These are phyloP conservation scores for Paramormyrops hopkinsi DNA, from an alignment of 2,797 vertebrate genomes.

Conservation along the genomic window DNA sequence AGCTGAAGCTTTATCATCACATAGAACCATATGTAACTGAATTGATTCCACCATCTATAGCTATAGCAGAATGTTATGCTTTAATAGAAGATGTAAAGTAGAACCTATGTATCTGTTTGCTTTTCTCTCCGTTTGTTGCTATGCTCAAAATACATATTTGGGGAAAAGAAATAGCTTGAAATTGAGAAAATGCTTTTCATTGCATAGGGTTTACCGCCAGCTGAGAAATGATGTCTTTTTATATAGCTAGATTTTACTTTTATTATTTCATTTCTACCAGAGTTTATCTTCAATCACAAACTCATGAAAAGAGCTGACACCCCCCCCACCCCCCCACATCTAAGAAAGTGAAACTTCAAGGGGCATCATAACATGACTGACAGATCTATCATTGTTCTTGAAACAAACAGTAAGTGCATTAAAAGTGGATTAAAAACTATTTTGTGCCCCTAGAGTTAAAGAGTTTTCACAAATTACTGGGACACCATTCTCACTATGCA, in stretches of 20 bases:
- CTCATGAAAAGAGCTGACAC: background rate
- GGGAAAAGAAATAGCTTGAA: background rate
- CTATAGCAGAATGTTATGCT: background rate
- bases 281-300: constrained; percentile 11
- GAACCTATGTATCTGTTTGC: background rate
- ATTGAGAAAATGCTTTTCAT: background rate
- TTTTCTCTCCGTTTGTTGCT: background rate
- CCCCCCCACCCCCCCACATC: background rate
- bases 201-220: background rate
- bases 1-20: background rate
- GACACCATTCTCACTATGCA: background rate
- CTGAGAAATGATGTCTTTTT: background rate
- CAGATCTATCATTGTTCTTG: constrained; percentile 22
- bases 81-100: background rate
- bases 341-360: background rate
- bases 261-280: background rate
- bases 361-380: background rate
- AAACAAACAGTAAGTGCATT: constrained; percentile 15
- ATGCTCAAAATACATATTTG: background rate
- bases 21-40: background rate
- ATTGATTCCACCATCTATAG: background rate
- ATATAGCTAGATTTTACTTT: background rate
- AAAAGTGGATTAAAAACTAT: background rate
- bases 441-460: background rate
- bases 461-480: background rate